phyloP scores from a whole-genome alignment of 2,888 invertebrate genomes.

The Spisula subtruncata region DNA sequence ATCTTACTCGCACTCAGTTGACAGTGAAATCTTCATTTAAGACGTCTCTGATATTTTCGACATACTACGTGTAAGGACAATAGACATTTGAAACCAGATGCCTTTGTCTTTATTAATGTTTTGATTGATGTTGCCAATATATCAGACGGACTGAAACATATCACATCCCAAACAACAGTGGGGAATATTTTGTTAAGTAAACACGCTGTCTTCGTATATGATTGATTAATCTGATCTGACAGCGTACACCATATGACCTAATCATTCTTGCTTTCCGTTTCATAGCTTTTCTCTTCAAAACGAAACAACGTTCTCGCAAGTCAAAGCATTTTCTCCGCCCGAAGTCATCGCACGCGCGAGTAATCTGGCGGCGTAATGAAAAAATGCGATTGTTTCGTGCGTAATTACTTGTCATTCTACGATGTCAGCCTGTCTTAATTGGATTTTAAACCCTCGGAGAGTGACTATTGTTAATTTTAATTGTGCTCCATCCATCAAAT shows the following conservation, averaged over 20 bases:
- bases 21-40: too few relatives aligned
- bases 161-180: slow-evolving; percentile 50
- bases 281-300: not conserved
- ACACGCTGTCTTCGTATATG: slow-evolving; percentile 47
- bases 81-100: slow-evolving; percentile 29
- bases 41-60: not conserved
- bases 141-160: slow-evolving; percentile 25
- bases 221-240: slow-evolving; percentile 48
- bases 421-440: not conserved
- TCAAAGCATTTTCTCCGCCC: not conserved
- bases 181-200: slow-evolving; percentile 59
- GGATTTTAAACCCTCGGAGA: not conserved
- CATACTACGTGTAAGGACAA: not conserved
- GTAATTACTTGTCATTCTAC: not conserved
- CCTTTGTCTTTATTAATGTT: slow-evolving; percentile 49
- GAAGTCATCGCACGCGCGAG: not conserved
- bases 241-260: slow-evolving; percentile 19
- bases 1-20: too few relatives aligned
- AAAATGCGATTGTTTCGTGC: not conserved
- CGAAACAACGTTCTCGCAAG: not conserved
- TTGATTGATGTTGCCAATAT: slow-evolving; percentile 44
- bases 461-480: not conserved
- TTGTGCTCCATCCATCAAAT: not conserved
- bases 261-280: not conserved
- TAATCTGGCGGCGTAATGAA: not conserved